Evolutionary conservation across 2,797 vertebrate species (phyloP).

Genomic region (Gorsachius magnificus): DNA sequence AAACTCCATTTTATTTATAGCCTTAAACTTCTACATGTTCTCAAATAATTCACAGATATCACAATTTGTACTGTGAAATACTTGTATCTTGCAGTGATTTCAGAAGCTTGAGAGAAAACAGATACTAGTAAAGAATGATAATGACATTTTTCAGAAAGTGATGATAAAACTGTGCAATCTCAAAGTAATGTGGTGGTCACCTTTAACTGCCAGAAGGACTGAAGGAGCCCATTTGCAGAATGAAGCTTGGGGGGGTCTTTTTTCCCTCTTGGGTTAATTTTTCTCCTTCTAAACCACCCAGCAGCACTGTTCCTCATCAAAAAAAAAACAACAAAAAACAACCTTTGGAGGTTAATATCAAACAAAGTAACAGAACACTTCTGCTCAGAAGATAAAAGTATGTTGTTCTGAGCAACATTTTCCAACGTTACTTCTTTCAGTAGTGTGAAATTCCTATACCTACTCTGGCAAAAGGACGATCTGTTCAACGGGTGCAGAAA

Average conservation of each 20-base stretch:
- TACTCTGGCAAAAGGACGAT: neutral
- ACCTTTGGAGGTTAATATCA: neutral
- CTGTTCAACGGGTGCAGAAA: neutral
- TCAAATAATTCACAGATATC: neutral
- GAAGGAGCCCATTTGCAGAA: neutral
- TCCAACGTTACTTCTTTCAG: neutral
- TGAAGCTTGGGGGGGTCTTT: accelerated
- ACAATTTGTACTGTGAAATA: neutral
- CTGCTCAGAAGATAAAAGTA: neutral
- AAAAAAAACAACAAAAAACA: neutral
- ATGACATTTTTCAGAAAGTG: neutral
- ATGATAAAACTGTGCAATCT: neutral
- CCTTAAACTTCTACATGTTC: neutral
- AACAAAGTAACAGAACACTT: neutral
- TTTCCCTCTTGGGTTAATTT: neutral
- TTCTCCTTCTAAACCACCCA: neutral
- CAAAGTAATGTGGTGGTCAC: accelerated
- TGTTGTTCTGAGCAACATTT: neutral
- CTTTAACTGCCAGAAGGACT: neutral
- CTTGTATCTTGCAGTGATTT: neutral
- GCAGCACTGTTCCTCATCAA: neutral
- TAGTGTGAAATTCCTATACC: neutral
- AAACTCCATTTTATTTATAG: neutral
- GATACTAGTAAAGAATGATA: neutral
- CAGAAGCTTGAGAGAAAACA: neutral